Evolutionary conservation across 2,888 invertebrate species (phyloP).

Genomic region (Thelaira solivaga): DNA sequence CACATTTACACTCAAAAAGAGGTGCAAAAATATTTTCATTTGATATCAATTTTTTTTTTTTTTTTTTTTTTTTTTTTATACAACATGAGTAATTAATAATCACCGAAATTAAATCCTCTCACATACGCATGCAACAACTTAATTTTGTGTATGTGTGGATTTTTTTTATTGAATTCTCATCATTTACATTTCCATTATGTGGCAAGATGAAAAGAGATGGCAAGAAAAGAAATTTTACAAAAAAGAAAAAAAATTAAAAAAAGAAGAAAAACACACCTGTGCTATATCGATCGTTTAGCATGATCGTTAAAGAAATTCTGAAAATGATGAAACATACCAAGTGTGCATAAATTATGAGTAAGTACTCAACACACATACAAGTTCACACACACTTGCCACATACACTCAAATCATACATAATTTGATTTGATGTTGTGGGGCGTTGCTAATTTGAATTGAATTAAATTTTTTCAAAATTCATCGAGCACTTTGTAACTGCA

Average conservation of each 20-base stretch:
- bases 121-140: constrained; percentile 33
- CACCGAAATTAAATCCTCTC: constrained; percentile 45
- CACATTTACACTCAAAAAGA: constrained; percentile 36
- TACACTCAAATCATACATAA: constrained; percentile 16
- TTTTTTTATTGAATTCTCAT: constrained; percentile 57
- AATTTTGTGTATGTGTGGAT: constrained; percentile 1
- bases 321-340: constrained; percentile 52
- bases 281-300: constrained; percentile 62
- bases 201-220: constrained; percentile 15
- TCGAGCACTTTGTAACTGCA: constrained; percentile 51
- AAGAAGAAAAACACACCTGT: constrained; percentile 62
- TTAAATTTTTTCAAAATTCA: constrained; percentile 64
- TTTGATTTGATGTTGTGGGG: constrained; percentile 63
- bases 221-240: not conserved
- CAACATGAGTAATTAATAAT: constrained; percentile 66
- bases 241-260: too few relatives aligned
- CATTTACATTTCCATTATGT: constrained; percentile 36
- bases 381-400: not conserved
- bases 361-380: constrained; percentile 26
- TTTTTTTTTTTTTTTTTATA: constrained; percentile 37
- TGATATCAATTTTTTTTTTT: too few relatives aligned
- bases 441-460: constrained; percentile 67
- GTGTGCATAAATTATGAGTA: constrained; percentile 54
- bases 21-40: constrained; percentile 37
- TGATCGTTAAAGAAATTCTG: constrained; percentile 45